phyloP scores from a whole-genome alignment of 2,888 invertebrate species.

The Apamea sordens region DNA sequence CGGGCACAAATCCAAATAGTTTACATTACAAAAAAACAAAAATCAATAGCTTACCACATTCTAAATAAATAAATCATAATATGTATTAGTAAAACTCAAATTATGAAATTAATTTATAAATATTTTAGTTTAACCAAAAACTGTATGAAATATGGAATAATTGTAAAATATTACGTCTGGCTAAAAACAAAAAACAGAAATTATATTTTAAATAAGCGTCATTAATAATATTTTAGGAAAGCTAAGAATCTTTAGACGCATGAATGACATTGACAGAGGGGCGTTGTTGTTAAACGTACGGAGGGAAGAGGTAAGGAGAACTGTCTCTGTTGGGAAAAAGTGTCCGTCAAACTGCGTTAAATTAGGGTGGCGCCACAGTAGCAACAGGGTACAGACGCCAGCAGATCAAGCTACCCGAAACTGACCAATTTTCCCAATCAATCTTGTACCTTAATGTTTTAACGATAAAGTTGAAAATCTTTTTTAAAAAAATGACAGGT shows the following conservation, averaged over 20 bases:
- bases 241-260: not conserved
- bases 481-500: too few relatives aligned
- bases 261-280: too few relatives aligned
- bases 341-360: too few relatives aligned
- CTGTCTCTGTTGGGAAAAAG: too few relatives aligned
- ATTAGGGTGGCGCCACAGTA: too few relatives aligned
- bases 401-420: too few relatives aligned
- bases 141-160: not conserved
- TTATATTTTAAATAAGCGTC: not conserved
- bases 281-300: too few relatives aligned
- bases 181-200: constrained; percentile 10
- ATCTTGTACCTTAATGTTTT: too few relatives aligned
- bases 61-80: not conserved
- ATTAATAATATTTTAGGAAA: not conserved
- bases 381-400: too few relatives aligned
- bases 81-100: constrained; percentile 2
- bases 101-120: not conserved
- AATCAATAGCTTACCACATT: constrained; percentile 1
- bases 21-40: not conserved
- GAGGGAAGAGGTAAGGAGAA: too few relatives aligned
- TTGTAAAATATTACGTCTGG: not conserved
- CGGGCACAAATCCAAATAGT: not conserved
- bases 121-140: not conserved
- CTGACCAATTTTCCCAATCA: too few relatives aligned
- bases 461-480: too few relatives aligned